Evolutionary conservation across 2,797 vertebrate species (phyloP), one percentile per base, ranked within the genome.

Genomic region (Adrianichthys oophorus): DNA sequence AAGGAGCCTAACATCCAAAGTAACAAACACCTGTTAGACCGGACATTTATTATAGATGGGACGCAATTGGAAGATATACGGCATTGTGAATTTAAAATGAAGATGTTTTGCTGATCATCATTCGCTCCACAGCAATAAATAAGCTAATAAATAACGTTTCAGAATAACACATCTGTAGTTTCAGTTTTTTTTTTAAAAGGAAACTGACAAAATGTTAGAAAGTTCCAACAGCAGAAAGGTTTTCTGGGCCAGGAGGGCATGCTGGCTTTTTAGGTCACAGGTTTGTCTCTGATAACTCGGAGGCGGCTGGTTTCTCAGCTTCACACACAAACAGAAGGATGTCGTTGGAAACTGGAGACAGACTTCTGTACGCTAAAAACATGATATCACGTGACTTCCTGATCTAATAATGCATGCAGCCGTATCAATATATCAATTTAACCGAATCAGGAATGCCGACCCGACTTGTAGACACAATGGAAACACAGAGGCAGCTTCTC

Each of bases 321-420:
- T 68, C 62, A 82, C 51, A 48, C n/a, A 59, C 74, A 64, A 56
- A 37, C 12, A 56, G 46, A 48, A 48, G 53, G 48, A 63, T 17
- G 43, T 37, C 5, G 24, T 4, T 42, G 44, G 56, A 56, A 63
- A 67, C 17, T 19, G 41, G 46, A 57, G 23, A 17, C 42, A 0
- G 16, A 50, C 46, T 55, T 50, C 1, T 1, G 64, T 23, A 43
- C 21, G 48, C 45, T 54, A 44, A 17, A 17, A 48, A 16, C 14
- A 37, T 14, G 52, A 69, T 45, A 52, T 79, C 56, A 57, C 46
- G 65, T 42, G 60, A 71, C 69, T 73, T 83, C 71, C 72, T 70
- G 62, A 78, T 80, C 68, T 42, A 77, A 74, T 75, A 55, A 54
- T 23, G 24, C n/a, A 5, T 17, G 14, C 32, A 41, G 52, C 46